A percentile compares a stretch with the other conserved stretches of the same genome.
These are phyloP conservation scores for Philonicus albiceps DNA, from an alignment of 2,888 invertebrate genomes.

Conservation along the genomic window DNA sequence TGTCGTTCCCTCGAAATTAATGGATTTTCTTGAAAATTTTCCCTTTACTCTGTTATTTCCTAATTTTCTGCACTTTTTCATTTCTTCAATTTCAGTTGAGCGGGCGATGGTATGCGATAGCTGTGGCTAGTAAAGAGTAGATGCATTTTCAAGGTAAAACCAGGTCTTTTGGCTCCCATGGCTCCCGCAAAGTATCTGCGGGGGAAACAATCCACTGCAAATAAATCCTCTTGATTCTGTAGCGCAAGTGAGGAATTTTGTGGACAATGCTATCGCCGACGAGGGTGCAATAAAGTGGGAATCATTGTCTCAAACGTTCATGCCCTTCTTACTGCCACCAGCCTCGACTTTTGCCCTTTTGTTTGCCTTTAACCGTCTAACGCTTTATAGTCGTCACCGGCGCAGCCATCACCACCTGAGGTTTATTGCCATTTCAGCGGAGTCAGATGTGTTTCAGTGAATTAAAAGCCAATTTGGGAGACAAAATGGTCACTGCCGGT, in stretches of 20 bases:
- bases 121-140: background rate
- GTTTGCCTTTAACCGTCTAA: background rate
- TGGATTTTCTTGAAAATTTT: conserved; percentile 27
- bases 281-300: conserved; percentile 32
- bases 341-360: background rate
- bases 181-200: background rate
- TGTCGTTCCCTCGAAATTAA: conserved; percentile 31
- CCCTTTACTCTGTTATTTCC: background rate
- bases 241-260: conserved; percentile 20
- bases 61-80: conserved; percentile 31
- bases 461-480: conserved; percentile 34
- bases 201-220: conserved; percentile 14
- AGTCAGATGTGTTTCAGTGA: conserved; percentile 11
- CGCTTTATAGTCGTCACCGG: conserved; percentile 26
- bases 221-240: conserved; percentile 16
- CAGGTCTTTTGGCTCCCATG: background rate
- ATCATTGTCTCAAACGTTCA: background rate
- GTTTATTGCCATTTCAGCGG: conserved; percentile 25
- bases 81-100: background rate
- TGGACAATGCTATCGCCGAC: conserved; percentile 30
- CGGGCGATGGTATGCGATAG: background rate
- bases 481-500: conserved; percentile 20
- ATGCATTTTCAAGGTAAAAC: background rate
- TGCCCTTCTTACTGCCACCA: background rate
- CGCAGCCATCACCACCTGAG: conserved; percentile 31